Evolutionary conservation across 1,140 invertebrate species (phyloP).

Genomic region (Trachelipus rathkii): DNA sequence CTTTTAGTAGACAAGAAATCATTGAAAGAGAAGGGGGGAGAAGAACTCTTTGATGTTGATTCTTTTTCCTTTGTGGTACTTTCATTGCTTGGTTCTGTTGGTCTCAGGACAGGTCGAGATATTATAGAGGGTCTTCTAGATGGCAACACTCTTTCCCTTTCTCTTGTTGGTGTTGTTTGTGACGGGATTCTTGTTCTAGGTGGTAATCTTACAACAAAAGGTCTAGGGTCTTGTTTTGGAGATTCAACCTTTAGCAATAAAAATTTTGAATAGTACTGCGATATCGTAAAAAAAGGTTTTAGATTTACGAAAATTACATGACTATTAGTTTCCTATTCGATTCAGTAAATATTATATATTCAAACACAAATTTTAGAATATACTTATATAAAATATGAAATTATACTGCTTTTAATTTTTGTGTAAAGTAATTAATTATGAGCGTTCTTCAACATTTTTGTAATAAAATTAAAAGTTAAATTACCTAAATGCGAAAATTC

Average conservation of each 20-base stretch:
- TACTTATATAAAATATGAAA: no score
- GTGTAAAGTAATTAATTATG: no score
- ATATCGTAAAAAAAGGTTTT: no score
- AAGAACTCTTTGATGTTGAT: neutral
- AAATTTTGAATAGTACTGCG: neutral
- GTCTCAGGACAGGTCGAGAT: neutral
- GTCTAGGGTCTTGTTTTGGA: neutral
- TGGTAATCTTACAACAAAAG: neutral
- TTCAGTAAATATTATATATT: no score
- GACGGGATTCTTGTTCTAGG: neutral
- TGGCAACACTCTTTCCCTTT: neutral
- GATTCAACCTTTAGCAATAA: neutral
- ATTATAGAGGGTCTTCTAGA: neutral
- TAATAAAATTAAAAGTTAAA: no score
- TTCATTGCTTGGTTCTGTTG: neutral
- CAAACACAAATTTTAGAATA: no score
- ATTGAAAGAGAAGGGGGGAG: neutral
- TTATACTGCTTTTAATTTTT: no score
- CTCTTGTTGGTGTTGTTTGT: neutral
- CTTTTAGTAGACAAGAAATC: neutral
- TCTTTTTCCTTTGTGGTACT: neutral
- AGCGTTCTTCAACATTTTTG: no score
- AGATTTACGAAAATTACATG: no score
- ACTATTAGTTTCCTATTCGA: no score
- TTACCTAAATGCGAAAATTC: no score